Evolutionary conservation across 1,140 invertebrate genomes (phyloP).

Genomic region (Sycophaga agraensis): DNA sequence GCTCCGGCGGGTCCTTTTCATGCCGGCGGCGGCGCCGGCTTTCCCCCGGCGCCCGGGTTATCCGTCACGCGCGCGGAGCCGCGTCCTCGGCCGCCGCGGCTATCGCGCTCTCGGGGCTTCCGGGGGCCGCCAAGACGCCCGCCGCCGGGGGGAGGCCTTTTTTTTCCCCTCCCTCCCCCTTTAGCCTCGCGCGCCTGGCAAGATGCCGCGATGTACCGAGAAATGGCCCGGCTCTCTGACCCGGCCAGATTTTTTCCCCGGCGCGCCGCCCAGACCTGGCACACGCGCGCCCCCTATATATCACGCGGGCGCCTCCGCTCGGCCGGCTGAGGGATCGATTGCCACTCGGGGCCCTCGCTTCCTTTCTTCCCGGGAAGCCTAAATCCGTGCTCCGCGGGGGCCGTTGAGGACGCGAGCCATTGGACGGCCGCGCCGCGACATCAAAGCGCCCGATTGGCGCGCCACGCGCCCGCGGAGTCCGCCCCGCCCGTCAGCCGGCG

Average conservation of each 20-base stretch:
- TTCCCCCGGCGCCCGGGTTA: neutral
- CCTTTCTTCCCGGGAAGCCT: too few relatives aligned
- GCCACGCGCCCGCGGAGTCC: too few relatives aligned
- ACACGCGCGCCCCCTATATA: neutral
- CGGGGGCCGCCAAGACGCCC: neutral
- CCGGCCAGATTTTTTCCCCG: too few relatives aligned
- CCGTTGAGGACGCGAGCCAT: too few relatives aligned
- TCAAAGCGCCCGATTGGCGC: too few relatives aligned
- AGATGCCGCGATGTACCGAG: slow-evolving; percentile 16
- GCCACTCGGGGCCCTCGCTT: neutral
- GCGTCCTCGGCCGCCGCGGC: slow-evolving; percentile 6
- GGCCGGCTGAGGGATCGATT: slow-evolving; percentile 8
- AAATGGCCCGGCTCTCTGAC: slow-evolving; percentile 16
- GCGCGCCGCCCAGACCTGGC: neutral
- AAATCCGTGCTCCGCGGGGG: too few relatives aligned
- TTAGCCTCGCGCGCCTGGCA: slow-evolving; percentile 13
- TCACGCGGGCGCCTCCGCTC: neutral
- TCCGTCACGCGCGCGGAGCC: neutral
- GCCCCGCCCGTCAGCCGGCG: too few relatives aligned
- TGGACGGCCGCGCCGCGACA: too few relatives aligned
- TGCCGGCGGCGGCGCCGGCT: slow-evolving; percentile 9
- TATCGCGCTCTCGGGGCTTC: slow-evolving; percentile 21
- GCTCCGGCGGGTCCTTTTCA: slow-evolving; percentile 25
- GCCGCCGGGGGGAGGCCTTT: slow-evolving; percentile 35
- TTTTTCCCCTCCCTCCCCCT: slow-evolving; percentile 30